Conservation (phyloP, 2,797 vertebrate genomes). For the Xiphophorus birchmanni region DNA sequence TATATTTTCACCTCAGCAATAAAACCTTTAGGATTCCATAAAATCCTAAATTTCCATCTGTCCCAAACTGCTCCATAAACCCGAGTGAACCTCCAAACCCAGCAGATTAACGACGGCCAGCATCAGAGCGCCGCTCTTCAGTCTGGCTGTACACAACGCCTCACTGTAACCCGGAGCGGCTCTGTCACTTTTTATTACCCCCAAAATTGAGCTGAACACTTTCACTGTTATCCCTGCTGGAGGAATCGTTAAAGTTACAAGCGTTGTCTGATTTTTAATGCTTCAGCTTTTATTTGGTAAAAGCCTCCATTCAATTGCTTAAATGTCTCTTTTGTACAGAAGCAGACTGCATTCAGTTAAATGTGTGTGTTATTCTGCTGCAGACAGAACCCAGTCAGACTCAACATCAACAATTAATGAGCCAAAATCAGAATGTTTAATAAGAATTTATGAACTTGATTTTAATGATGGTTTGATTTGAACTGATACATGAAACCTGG, state of each 20-base stretch:
- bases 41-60: slow-evolving; percentile 40
- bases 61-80: slow-evolving; percentile 36
- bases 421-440: no score
- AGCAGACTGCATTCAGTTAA: no score
- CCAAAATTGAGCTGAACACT: slow-evolving; percentile 32
- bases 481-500: no score
- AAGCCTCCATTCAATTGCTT: background rate
- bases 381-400: no score
- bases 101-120: background rate
- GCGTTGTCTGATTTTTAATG: slow-evolving; percentile 30
- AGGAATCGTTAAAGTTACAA: slow-evolving; percentile 65
- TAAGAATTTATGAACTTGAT: no score
- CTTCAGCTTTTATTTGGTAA: background rate
- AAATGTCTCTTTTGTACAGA: no score
- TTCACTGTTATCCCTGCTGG: slow-evolving; percentile 43
- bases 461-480: no score
- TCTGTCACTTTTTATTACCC: slow-evolving; percentile 61
- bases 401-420: no score
- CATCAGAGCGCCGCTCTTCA: slow-evolving; percentile 55
- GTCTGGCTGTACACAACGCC: slow-evolving; percentile 52
- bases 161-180: slow-evolving; percentile 47
- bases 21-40: slow-evolving; percentile 59
- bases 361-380: no score
- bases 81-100: background rate
- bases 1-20: slow-evolving; percentile 61